Evolutionary conservation across 2,888 invertebrate species (phyloP), one percentile per base, ranked within the genome.

Genomic region (Noctua comes): DNA sequence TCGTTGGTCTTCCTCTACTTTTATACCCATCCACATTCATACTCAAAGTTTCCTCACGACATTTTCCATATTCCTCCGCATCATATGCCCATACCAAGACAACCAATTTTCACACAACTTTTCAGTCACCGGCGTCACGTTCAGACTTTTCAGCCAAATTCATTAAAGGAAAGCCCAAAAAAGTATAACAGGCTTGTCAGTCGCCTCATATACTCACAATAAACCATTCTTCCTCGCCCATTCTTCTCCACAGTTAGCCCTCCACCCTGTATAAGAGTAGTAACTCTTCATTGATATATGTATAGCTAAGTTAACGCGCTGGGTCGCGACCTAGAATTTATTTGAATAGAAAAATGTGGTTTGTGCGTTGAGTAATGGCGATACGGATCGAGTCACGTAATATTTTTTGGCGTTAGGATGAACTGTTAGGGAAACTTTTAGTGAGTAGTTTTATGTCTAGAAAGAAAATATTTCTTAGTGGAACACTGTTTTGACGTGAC

Each of bases 321-420:
- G 72, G 66, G 69, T 86, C 70, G 69, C 11, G 83, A 21, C 59
- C 86, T 86, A 83, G 73, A 86, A 86, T 70, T 71, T 71, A 77
- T 86, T 86, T 77, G 68, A 86, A 83, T 86, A 77, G 83, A 62
- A 83, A 86, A 77, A 73, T 71, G 66, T 71, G 82, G 51, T 73
- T 73, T 62, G 27, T 48, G 43, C 48, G 65, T 70, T 82, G 76
- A 83, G 69, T 82, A 86, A 86, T 77, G 73, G 57, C 27, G 54
- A 43, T 77, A 59, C 57, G 31, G 68, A 73, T 70, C 11, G 31
- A 77, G 68, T 66, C 77, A 77, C 85, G 74, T 79, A 82, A 77
- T 65, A 59, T 74, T 71, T 80, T 65, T 74, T 51, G 21, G n/a
- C 64, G 40, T 64, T 69, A 27, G 68, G 57, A 73, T 71, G 31